Base-by-base conservation (phyloP, 2,797 vertebrate species). In the Smutsia temminckii region DNA sequence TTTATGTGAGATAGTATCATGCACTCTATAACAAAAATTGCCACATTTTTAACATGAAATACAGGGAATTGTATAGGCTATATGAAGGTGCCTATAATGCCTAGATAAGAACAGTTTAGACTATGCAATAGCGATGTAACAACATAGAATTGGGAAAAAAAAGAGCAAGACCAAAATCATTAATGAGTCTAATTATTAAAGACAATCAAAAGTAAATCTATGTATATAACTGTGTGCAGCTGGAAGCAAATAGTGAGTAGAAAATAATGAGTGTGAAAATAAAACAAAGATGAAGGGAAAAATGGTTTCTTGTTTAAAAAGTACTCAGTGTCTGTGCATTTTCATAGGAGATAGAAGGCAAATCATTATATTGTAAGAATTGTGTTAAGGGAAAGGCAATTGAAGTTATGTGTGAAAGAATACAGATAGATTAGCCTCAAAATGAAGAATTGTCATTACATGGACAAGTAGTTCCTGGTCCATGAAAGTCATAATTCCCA, bases 401-500 rank as follows among this genome's bases (percentile, higher is more conserved):
- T 74, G 78, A 23, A 55, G 37, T 69, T 71, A 57, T 77, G 5
- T 61, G 10, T 72, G 20, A 74, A 37, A 9, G 59, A 64, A 74
- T 66, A 37, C 1, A 69, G 27, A 71, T 4, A 49, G 42, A 89
- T 25, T 34, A 5, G 46, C 14, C 1, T 75, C 59, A 17, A 0
- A 75, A 93, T 96, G 63, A 96, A 59, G 8, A 27, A 10, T 2
- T 42, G 18, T 29, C 29, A 49, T 42, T 37, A 4, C 23, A 21
- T 20, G 12, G 59, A 25, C 32, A 78, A 95, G 21, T 29, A 95
- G 49, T 12, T 17, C 1, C 23, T 92, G 29, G 57, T 1, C 37
- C 83, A 37, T 93, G 89, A 95, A 92, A 42, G 10, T 78, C 3
- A 80, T 72, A 96, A 75, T 63, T 53, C 2, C 8, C 71, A 84